A percentile compares a stretch with the other conserved stretches of the same genome.
Evolutionary conservation across 1,140 invertebrate species (phyloP).

Genomic region (Trigoniulus corallinus): DNA sequence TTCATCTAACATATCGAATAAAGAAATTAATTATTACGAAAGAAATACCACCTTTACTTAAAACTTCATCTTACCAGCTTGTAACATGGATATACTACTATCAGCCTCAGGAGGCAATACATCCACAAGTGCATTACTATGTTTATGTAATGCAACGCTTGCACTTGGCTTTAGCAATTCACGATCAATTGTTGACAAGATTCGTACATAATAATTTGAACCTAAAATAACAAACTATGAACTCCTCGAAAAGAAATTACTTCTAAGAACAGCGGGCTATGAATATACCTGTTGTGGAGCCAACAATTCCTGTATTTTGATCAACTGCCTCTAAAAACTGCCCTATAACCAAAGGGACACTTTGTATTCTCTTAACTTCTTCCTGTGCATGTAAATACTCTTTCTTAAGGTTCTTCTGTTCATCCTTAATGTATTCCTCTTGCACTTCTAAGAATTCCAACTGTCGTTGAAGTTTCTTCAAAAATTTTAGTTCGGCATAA

Average conservation of each 20-base stretch:
- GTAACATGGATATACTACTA: slow-evolving; percentile 88
- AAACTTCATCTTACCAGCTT: slow-evolving; percentile 44
- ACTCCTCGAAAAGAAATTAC: too few relatives aligned
- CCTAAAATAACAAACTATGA: slow-evolving; percentile 35
- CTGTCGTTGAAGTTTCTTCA: slow-evolving; percentile 79
- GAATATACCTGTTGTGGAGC: slow-evolving; percentile 55
- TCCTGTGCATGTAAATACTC: slow-evolving; percentile 96
- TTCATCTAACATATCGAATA: slow-evolving; percentile 50
- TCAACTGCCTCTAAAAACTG: slow-evolving; percentile 97
- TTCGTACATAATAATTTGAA: slow-evolving; percentile 96
- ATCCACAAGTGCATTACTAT: slow-evolving; percentile 94
- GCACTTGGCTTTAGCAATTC: slow-evolving; percentile 89
- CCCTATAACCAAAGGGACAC: slow-evolving; percentile 91
- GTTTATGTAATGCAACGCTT: slow-evolving; percentile 91
- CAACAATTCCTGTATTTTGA: slow-evolving; percentile 91
- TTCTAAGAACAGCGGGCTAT: background rate
- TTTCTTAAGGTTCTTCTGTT: slow-evolving; percentile 92
- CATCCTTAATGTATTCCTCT: slow-evolving; percentile 97
- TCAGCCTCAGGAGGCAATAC: slow-evolving; percentile 96
- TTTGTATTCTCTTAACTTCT: slow-evolving; percentile 91
- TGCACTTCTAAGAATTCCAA: slow-evolving; percentile 94
- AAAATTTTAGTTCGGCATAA: slow-evolving; percentile 1
- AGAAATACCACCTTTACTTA: background rate
- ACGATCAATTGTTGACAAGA: slow-evolving; percentile 83
- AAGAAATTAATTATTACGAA: slow-evolving; percentile 5